These are phyloP conservation scores for Tortricodes alternella DNA, from an alignment of 2,888 invertebrate genomes.

Conservation along the genomic window DNA sequence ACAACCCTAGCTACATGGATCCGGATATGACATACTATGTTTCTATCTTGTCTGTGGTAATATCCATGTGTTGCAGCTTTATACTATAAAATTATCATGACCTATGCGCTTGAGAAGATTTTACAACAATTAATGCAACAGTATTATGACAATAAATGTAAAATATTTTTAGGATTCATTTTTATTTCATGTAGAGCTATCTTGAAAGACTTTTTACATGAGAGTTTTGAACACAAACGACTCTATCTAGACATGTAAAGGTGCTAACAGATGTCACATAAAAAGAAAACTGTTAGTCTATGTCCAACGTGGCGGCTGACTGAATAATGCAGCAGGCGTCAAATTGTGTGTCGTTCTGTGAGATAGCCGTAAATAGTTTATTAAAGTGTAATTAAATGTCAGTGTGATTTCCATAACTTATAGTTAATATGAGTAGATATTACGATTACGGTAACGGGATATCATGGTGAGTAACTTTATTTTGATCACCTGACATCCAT, in stretches of 20 bases:
- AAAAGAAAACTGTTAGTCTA: slow-evolving; percentile 56
- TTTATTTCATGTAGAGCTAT: not conserved
- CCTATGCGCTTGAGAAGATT: no score
- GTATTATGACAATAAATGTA: not conserved
- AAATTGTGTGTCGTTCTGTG: slow-evolving; percentile 73
- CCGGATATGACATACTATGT: slow-evolving; percentile 49
- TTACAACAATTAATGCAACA: no score
- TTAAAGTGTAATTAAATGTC: slow-evolving; percentile 58
- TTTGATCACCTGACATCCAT: slow-evolving; percentile 64
- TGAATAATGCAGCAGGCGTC: slow-evolving; percentile 59
- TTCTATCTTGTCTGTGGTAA: slow-evolving; percentile 37
- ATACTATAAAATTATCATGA: no score
- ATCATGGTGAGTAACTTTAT: slow-evolving; percentile 75
- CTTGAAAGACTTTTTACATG: not conserved
- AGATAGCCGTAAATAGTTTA: slow-evolving; percentile 59
- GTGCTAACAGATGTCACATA: slow-evolving; percentile 36
- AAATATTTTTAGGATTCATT: not conserved
- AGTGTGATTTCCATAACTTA: slow-evolving; percentile 58
- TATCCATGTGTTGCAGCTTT: slow-evolving; percentile 9
- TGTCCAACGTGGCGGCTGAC: slow-evolving; percentile 74
- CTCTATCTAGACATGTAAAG: slow-evolving; percentile 37
- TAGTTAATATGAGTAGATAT: slow-evolving; percentile 80
- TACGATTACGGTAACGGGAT: slow-evolving; percentile 81
- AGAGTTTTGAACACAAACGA: slow-evolving; percentile 17
- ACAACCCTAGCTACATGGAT: slow-evolving; percentile 57